Evolutionary conservation across 2,888 invertebrate species (phyloP), one percentile per base, ranked within the genome.

Genomic region (Drosophila sordidula): DNA sequence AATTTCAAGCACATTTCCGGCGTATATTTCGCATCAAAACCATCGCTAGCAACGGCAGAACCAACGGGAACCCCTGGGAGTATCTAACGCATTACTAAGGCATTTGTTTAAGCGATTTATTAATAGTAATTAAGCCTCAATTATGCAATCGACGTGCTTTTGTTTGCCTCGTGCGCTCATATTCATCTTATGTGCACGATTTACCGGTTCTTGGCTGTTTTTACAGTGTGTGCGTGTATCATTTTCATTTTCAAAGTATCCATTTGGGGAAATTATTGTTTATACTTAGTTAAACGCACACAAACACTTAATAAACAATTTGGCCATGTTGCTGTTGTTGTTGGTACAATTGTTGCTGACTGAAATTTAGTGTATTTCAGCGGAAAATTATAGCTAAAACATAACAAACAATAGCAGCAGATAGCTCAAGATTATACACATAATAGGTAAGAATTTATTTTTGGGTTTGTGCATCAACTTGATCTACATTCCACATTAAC

Each of bases 231-330:
- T 52, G 52, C 44, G 66, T 64, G 70, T 72, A 74, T 81, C 78
- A 78, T 78, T 78, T 80, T 78, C 78, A 69, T 74, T 84, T 78
- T 63, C 70, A 39, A 46, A 50, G 78, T 80, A 82, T 63, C 65
- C 46, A 71, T 75, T 75, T 70, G 39, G 29, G 57, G 72, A 84
- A 87, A 78, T 64, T 67, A 68, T 66, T 84, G 83, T 84, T 85
- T 84, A 84, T 70, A 77, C 77, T 73, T 77, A 56, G 62, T 59
- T 55, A 55, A 72, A 56, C 46, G 54, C 78, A 65, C 66, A 75
- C 73, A 75, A 75, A 71, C 80, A 72, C 84, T 86, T 75, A 72
- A 88, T 86, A 88, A 83, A 84, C 83, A 84, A 81, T 81, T 87
- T 70, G 46, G 62, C 36, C 45, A 52, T 38, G 49, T 52, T 46